These are phyloP conservation scores for Amphibalanus amphitrite DNA, from an alignment of 1,140 invertebrate species.

Conservation along the genomic window DNA sequence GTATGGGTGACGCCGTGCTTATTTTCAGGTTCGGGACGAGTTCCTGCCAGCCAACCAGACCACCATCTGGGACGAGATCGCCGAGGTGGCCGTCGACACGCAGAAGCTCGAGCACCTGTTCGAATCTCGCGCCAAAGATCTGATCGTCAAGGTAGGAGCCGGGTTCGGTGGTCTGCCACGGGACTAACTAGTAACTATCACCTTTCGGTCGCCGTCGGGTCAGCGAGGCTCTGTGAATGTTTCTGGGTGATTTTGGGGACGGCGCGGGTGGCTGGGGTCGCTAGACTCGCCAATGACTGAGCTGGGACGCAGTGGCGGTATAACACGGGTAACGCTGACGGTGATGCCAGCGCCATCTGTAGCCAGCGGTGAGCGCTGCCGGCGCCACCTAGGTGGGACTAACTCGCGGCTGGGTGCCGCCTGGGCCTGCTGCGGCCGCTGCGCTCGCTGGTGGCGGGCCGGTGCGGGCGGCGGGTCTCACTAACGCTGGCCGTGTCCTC, in stretches of 20 bases:
- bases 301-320: background rate
- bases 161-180: too few relatives aligned
- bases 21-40: constrained; percentile 49
- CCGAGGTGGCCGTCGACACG: constrained; percentile 65
- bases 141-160: constrained; percentile 69
- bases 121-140: constrained; percentile 88
- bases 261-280: too few relatives aligned
- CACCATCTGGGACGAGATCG: constrained; percentile 91
- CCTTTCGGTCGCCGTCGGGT: background rate
- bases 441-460: too few relatives aligned
- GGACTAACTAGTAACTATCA: too few relatives aligned
- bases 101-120: constrained; percentile 92
- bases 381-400: background rate
- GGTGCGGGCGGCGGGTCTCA: too few relatives aligned
- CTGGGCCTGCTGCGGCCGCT: too few relatives aligned
- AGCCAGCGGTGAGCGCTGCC: background rate
- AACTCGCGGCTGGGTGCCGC: background rate
- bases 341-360: too few relatives aligned
- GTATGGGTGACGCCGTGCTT: background rate
- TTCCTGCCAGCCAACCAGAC: constrained; percentile 45
- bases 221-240: too few relatives aligned
- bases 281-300: too few relatives aligned
- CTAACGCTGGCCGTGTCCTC: too few relatives aligned
- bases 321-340: background rate
- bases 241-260: too few relatives aligned